These are phyloP conservation scores for Melanotaenia boesemani DNA, from an alignment of 2,797 vertebrate genomes.

Conservation along the genomic window DNA sequence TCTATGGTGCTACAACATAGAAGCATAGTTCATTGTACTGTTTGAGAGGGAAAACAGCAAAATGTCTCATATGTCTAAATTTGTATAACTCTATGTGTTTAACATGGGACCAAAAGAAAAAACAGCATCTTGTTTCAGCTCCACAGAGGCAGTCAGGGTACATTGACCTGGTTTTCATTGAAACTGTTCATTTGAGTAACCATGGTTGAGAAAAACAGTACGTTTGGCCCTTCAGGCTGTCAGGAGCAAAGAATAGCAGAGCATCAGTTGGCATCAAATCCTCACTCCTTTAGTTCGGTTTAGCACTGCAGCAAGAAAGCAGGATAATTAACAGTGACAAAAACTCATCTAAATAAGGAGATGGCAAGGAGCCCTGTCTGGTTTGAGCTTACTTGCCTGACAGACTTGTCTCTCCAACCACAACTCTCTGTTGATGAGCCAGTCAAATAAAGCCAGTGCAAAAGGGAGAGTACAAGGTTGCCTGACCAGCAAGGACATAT, in stretches of 20 bases:
- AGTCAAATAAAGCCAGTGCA: conserved; percentile 56
- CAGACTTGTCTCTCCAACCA: conserved; percentile 32
- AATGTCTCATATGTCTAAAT: conserved; percentile 40
- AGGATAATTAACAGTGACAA: conserved; percentile 81
- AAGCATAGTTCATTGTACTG: conserved; percentile 2
- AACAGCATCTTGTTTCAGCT: conserved; percentile 47
- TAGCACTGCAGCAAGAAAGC: conserved; percentile 49
- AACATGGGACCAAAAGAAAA: conserved; percentile 22
- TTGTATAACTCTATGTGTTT: conserved; percentile 33
- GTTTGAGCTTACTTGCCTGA: conserved; percentile 45
- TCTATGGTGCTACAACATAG: not conserved
- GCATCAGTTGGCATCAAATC: conserved; percentile 66
- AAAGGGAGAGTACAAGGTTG: conserved; percentile 34
- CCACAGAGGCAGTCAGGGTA: conserved; percentile 62
- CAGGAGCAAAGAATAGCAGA: conserved; percentile 53
- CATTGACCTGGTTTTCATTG: conserved; percentile 71
- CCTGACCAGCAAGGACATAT: conserved; percentile 36
- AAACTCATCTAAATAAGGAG: conserved; percentile 71
- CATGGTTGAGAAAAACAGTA: conserved; percentile 46
- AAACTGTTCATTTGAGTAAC: conserved; percentile 72
- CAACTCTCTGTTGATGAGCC: conserved; percentile 36
- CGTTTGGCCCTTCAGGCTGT: conserved; percentile 62
- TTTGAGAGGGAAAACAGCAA: conserved; percentile 20
- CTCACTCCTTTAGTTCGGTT: conserved; percentile 44
- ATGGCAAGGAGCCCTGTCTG: conserved; percentile 58